Conservation (phyloP, 1,140 invertebrate species). For the Leptestheria dahalacensis region DNA sequence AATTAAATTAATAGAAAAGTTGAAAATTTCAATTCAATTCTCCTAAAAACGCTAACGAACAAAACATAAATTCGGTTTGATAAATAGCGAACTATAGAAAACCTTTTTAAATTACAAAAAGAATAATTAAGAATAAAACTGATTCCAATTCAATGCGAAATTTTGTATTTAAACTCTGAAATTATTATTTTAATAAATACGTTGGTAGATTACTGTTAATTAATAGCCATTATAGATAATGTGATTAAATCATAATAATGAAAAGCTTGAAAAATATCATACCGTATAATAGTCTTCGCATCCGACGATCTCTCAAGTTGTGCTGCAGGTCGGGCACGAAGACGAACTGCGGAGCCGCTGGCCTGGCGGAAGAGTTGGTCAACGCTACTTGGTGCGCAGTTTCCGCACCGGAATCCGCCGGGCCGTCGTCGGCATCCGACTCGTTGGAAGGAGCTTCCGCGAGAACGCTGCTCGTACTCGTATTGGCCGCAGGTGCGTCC, state of each 20-base stretch:
- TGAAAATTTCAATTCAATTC: no score
- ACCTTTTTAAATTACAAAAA: no score
- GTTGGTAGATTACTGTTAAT: not conserved
- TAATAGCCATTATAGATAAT: not conserved
- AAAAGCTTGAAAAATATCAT: not conserved
- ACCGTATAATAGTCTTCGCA: conserved; percentile 12
- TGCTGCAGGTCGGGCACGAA: conserved; percentile 12
- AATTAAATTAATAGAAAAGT: not conserved
- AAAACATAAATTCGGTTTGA: no score
- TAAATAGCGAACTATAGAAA: no score
- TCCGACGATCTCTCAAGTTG: not conserved
- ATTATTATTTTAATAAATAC: no score
- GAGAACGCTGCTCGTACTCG: conserved; percentile 1
- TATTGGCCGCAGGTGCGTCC: conserved; percentile 12
- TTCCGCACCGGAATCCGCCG: conserved; percentile 4
- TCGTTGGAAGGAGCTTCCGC: not conserved
- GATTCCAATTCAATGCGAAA: no score
- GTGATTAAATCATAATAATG: not conserved
- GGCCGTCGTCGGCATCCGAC: not conserved
- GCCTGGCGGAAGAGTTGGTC: not conserved
- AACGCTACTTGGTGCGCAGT: not conserved
- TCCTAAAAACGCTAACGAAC: no score
- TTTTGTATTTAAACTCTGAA: no score
- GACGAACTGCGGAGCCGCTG: not conserved
- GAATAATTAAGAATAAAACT: no score